Conservation (phyloP, 2,113 vertebrate species). For the Oostethus manadensis region DNA sequence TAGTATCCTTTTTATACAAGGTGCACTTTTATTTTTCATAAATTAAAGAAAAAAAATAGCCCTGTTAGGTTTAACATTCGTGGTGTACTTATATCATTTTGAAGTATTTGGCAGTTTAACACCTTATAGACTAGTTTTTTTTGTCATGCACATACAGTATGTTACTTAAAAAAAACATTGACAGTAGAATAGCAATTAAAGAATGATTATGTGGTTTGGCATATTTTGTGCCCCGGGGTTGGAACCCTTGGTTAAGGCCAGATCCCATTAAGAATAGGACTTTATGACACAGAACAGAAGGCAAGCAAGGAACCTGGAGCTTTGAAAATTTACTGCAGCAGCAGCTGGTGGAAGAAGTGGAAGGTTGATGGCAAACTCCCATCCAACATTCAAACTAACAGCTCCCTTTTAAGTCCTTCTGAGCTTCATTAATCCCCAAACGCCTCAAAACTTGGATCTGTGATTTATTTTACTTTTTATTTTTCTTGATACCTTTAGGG, state of each 20-base stretch:
- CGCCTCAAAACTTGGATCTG: slow-evolving; percentile 47
- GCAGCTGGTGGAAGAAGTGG: slow-evolving; percentile 50
- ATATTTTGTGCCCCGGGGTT: slow-evolving; percentile 24
- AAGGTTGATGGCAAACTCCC: slow-evolving; percentile 57
- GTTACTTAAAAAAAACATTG: slow-evolving; percentile 2
- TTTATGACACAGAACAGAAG: slow-evolving; percentile 36
- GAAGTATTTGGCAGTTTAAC: neutral
- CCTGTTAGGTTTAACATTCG: no score
- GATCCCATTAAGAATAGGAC: slow-evolving; percentile 30
- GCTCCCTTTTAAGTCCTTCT: slow-evolving; percentile 47
- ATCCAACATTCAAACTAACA: slow-evolving; percentile 50
- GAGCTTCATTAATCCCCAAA: slow-evolving; percentile 55
- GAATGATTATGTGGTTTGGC: slow-evolving; percentile 4
- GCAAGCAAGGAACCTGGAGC: slow-evolving; percentile 18
- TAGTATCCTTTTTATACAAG: neutral
- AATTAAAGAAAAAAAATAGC: neutral
- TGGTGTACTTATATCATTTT: neutral
- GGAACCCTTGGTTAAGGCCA: slow-evolving; percentile 36
- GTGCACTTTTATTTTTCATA: neutral
- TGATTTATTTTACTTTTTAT: slow-evolving; percentile 52
- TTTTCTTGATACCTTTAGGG: slow-evolving; percentile 59
- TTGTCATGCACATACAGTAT: neutral
- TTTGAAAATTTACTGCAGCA: slow-evolving; percentile 48
- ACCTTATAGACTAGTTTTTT: neutral
- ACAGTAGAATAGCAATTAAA: neutral